A percentile compares a stretch with the other conserved stretches of the same genome.
Evolutionary conservation across 2,113 vertebrate species (phyloP).

Genomic region (Amphiprion ocellaris): DNA sequence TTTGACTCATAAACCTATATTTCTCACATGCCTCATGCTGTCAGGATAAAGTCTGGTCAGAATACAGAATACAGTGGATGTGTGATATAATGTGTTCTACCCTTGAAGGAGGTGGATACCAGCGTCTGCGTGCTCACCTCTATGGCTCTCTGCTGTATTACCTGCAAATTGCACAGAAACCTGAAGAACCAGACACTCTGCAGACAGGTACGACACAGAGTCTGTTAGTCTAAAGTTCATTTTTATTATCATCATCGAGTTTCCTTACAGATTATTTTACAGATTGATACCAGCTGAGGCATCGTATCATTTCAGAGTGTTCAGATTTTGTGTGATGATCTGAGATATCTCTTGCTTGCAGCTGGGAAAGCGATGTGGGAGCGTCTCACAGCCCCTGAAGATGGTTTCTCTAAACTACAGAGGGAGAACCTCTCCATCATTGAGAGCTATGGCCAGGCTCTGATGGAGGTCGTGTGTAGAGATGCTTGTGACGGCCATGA

Average conservation of each 20-base stretch:
- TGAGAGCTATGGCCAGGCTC: conserved; percentile 94
- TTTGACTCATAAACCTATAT: neutral
- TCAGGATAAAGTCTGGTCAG: neutral
- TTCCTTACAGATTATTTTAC: too few relatives aligned
- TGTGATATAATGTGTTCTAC: neutral
- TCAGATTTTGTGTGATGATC: neutral
- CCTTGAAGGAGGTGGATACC: conserved; percentile 93
- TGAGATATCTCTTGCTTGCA: conserved; percentile 48
- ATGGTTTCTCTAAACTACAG: conserved; percentile 95
- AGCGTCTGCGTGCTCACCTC: conserved; percentile 94
- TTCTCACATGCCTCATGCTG: neutral
- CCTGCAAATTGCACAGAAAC: conserved; percentile 96
- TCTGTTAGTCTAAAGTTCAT: too few relatives aligned
- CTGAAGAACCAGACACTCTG: conserved; percentile 96
- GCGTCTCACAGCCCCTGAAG: conserved; percentile 95
- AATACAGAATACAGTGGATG: too few relatives aligned
- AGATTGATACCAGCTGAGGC: too few relatives aligned
- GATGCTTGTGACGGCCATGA: conserved; percentile 98
- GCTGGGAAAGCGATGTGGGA: conserved; percentile 96
- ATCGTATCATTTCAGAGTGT: neutral
- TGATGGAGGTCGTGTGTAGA: conserved; percentile 98
- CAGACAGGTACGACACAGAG: conserved; percentile 88
- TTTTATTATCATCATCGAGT: neutral
- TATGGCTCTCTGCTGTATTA: conserved; percentile 97
- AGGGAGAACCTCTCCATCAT: conserved; percentile 95